A percentile compares a stretch with the other conserved stretches of the same genome.
phyloP scores from a whole-genome alignment of 2,113 vertebrate genomes.

The Azemiops feae region DNA sequence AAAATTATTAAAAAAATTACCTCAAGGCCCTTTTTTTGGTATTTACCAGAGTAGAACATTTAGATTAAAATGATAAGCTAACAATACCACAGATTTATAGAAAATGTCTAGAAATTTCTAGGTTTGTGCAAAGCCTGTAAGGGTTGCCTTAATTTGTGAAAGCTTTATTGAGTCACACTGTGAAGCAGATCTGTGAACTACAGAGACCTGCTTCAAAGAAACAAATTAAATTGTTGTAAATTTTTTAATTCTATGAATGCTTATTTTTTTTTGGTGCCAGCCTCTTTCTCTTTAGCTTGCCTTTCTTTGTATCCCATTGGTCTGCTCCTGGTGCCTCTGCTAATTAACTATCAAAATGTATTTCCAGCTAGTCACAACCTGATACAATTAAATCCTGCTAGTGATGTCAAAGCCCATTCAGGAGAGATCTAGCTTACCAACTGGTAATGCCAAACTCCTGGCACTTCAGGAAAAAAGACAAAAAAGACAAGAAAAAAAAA shows the following conservation, averaged over 20 bases:
- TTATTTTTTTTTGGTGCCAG: not conserved
- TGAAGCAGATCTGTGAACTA: not conserved
- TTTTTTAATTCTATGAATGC: not conserved
- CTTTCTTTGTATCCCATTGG: not conserved
- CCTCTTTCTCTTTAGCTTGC: not conserved
- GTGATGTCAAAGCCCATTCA: not conserved
- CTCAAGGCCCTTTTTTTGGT: not conserved
- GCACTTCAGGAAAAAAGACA: not conserved
- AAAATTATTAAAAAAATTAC: not conserved
- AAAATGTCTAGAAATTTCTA: not conserved
- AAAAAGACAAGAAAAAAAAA: not conserved
- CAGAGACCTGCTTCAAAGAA: not conserved
- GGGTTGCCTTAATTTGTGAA: not conserved
- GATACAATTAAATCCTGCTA: not conserved
- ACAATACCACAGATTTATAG: not conserved
- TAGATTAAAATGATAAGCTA: not conserved
- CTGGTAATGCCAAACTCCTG: not conserved
- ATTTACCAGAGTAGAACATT: not conserved
- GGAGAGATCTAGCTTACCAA: not conserved
- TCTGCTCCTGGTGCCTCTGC: not conserved
- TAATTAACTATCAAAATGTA: not conserved
- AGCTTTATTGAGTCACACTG: not conserved
- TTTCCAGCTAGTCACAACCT: not conserved
- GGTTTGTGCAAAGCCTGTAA: not conserved
- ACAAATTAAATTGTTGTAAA: not conserved